Evolutionary conservation across 2,113 vertebrate species (phyloP).

Genomic region (Siphamia tubifer): DNA sequence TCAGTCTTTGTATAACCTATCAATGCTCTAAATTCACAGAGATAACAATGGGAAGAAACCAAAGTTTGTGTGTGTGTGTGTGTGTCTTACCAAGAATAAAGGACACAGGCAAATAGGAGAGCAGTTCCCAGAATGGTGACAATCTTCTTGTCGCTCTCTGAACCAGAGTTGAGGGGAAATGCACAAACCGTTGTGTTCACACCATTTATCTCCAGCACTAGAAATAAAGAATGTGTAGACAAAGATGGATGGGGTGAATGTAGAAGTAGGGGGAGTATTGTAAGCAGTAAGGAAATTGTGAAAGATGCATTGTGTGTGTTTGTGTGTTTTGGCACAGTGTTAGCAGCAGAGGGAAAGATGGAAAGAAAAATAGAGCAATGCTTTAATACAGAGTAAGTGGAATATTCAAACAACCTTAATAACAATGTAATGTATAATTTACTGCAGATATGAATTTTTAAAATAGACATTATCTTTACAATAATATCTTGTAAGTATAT

Average conservation of each 20-base stretch:
- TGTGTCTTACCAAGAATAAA: slow-evolving; percentile 90
- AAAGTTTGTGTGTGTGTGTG: not conserved
- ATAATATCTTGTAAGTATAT: too few species aligned
- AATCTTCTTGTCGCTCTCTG: slow-evolving; percentile 86
- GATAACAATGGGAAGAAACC: not conserved
- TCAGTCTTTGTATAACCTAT: not conserved
- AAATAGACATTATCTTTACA: not conserved
- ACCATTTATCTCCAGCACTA: slow-evolving; percentile 70
- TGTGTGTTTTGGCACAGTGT: slow-evolving; percentile 27
- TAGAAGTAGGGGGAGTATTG: not conserved
- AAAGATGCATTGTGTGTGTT: not conserved
- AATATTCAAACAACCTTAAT: not conserved
- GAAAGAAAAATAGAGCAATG: not conserved
- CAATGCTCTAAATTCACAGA: not conserved
- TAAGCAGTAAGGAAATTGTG: not conserved
- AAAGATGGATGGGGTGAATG: slow-evolving; percentile 14
- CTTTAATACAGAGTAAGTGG: not conserved
- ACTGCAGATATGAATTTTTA: slow-evolving; percentile 2
- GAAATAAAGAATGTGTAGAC: slow-evolving; percentile 36
- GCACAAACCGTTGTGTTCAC: slow-evolving; percentile 87
- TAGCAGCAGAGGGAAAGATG: not conserved
- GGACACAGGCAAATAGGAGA: slow-evolving; percentile 88
- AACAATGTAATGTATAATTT: not conserved
- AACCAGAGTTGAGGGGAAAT: slow-evolving; percentile 84
- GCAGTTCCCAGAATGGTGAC: slow-evolving; percentile 86